phyloP scores from a whole-genome alignment of 2,113 vertebrate genomes.

The Mesocricetus auratus region DNA sequence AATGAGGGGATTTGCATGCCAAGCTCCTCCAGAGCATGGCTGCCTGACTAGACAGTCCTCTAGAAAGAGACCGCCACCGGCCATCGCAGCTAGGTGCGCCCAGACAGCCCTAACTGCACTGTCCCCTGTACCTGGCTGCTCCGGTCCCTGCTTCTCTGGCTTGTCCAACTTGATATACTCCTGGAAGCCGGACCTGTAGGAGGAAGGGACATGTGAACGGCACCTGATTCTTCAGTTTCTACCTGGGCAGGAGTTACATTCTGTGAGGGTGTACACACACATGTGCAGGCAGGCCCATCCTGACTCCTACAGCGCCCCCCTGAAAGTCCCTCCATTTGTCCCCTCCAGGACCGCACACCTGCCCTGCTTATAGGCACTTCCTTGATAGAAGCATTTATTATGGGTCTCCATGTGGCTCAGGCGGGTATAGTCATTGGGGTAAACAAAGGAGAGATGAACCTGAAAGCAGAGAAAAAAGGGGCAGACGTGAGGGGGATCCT shows the following conservation, averaged over 20 bases:
- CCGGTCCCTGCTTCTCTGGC: slow-evolving; percentile 72
- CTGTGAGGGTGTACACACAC: not conserved
- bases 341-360: slow-evolving; percentile 83
- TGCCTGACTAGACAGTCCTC: not conserved
- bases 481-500: not conserved
- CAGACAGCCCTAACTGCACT: not conserved
- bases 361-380: slow-evolving; percentile 87
- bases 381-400: slow-evolving; percentile 95
- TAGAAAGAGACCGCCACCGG: not conserved
- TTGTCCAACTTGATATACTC: slow-evolving; percentile 89
- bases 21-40: not conserved
- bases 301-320: not conserved
- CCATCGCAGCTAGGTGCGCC: not conserved
- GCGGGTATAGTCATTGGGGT: slow-evolving; percentile 96
- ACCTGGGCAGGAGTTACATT: rapidly evolving
- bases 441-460: slow-evolving; percentile 95
- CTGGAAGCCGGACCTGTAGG: slow-evolving; percentile 87
- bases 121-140: slow-evolving; percentile 82
- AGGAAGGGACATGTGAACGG: not conserved
- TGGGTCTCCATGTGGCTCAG: slow-evolving; percentile 96
- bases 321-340: too few relatives aligned
- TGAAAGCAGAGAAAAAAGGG: slow-evolving; percentile 75
- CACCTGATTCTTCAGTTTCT: rapidly evolving
- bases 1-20: not conserved
- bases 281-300: not conserved